Evolutionary conservation across 1,140 invertebrate genomes (phyloP).

Genomic region (Sinella curviseta): DNA sequence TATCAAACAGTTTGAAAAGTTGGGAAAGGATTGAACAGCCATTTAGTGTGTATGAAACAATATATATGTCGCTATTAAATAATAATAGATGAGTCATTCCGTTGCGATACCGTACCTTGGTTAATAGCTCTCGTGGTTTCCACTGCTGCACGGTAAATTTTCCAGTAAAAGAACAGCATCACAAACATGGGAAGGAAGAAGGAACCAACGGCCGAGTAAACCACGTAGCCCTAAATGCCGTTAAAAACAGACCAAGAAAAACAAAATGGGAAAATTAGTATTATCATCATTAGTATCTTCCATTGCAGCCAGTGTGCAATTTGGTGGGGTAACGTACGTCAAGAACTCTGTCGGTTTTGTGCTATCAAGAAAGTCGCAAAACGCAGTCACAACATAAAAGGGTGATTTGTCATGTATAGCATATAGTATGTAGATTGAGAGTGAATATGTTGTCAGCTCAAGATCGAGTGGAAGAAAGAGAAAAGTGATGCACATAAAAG

Average conservation of each 20-base stretch:
- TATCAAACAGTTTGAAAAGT: no score
- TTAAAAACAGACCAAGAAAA: not conserved
- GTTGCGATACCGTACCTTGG: constrained; percentile 60
- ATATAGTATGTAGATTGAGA: no score
- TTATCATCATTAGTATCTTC: not conserved
- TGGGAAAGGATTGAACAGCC: no score
- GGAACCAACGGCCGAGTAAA: constrained; percentile 88
- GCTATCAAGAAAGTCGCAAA: not conserved
- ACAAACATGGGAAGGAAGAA: constrained; percentile 96
- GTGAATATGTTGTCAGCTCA: no score
- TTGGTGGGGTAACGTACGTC: no score
- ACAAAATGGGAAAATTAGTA: not conserved
- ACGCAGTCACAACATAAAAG: not conserved
- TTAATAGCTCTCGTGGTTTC: constrained; percentile 87
- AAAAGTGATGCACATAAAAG: no score
- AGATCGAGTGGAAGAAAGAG: no score
- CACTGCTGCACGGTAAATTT: constrained; percentile 89
- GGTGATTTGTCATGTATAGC: not conserved
- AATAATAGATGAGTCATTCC: no score
- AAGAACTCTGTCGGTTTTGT: not conserved
- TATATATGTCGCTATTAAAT: no score
- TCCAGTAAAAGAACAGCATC: constrained; percentile 95
- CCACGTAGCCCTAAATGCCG: constrained; percentile 59
- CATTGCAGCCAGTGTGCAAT: not conserved
- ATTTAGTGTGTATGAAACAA: no score